Evolutionary conservation across 1,140 invertebrate species (phyloP).

Genomic region (Metaphire vulgaris): DNA sequence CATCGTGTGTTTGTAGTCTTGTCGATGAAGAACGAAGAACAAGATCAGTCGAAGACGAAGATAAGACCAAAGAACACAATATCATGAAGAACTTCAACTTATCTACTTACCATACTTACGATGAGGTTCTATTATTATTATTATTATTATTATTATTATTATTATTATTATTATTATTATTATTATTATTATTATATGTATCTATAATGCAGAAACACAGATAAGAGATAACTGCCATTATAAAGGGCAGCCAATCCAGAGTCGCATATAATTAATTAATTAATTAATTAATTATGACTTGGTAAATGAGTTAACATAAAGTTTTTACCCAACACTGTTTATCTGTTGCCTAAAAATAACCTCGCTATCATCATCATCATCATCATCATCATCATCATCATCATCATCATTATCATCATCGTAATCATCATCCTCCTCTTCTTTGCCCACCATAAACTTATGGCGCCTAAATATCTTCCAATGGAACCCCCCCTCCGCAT

Average conservation of each 20-base stretch:
- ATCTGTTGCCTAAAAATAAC: no score
- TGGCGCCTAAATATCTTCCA: no score
- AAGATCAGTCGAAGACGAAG: neutral
- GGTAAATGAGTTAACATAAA: neutral
- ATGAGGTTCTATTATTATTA: neutral
- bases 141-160: neutral
- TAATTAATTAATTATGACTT: no score
- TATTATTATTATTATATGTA: neutral
- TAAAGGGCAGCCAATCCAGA: neutral
- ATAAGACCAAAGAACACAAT: neutral
- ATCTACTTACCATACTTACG: neutral
- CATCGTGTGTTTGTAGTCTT: no score
- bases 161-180: neutral
- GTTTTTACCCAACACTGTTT: no score
- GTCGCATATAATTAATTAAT: neutral
- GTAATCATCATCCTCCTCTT: no score
- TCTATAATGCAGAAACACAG: neutral
- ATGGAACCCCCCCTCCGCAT: no score
- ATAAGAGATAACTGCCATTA: neutral
- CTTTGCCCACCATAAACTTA: no score
- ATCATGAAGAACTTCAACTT: neutral
- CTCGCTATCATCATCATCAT: no score
- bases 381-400: no score
- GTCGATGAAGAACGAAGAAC: neutral
- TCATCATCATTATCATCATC: no score